Conservation (phyloP, 1,140 invertebrate genomes). For the Ladona fulva region DNA sequence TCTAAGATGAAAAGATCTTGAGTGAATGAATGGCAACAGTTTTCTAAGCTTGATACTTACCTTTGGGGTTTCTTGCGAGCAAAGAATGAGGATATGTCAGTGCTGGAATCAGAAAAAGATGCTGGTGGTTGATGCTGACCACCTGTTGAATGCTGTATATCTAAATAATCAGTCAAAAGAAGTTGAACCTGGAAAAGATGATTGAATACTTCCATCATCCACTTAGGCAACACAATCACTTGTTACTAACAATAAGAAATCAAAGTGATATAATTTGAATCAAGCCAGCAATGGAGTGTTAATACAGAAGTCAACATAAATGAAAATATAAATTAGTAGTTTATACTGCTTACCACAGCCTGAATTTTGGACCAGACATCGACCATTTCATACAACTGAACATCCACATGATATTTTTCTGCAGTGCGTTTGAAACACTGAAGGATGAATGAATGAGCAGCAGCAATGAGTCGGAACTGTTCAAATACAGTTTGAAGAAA, state of each 20-base stretch:
- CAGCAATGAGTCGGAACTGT: conserved; percentile 64
- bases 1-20: no score
- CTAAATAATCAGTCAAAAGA: conserved; percentile 71
- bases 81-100: conserved; percentile 57
- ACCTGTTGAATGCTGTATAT: conserved; percentile 61
- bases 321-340: no score
- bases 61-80: conserved; percentile 52
- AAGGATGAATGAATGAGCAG: conserved; percentile 54
- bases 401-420: conserved; percentile 43
- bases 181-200: conserved; percentile 55
- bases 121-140: conserved; percentile 45
- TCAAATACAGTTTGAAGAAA: conserved; percentile 56
- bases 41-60: no score
- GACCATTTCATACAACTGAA: conserved; percentile 61
- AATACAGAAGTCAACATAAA: no score
- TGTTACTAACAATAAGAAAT: no score
- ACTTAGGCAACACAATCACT: no score
- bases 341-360: conserved; percentile 60
- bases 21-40: no score
- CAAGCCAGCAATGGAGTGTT: background rate
- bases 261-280: conserved; percentile 11
- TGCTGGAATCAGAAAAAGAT: conserved; percentile 45
- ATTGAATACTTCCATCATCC: no score
- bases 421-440: conserved; percentile 48
- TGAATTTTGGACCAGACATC: conserved; percentile 87